These are phyloP conservation scores for Desmophyllum pertusum DNA, from an alignment of 92 coral and sea anemone genomes.

Conservation along the genomic window DNA sequence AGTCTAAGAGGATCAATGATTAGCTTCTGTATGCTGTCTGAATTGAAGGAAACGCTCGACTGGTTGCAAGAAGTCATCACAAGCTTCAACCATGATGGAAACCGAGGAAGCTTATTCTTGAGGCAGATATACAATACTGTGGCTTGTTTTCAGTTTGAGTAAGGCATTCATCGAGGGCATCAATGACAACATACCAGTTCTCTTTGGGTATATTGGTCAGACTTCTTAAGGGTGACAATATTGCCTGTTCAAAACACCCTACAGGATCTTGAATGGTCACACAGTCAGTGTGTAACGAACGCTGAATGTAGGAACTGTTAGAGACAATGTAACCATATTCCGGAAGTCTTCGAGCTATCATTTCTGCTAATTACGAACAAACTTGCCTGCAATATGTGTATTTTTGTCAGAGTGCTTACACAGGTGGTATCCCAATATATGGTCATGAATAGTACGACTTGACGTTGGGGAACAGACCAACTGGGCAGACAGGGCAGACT, in stretches of 20 bases:
- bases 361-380: conserved; percentile 87
- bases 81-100: conserved; percentile 86
- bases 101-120: conserved; percentile 41
- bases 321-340: conserved; percentile 55
- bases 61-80: conserved; percentile 76
- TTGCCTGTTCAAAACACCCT: conserved; percentile 77
- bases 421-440: conserved; percentile 82
- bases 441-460: conserved; percentile 67
- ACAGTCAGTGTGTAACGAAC: conserved; percentile 58
- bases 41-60: conserved; percentile 24
- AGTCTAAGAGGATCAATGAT: conserved; percentile 58
- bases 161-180: conserved; percentile 87
- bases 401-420: conserved; percentile 77
- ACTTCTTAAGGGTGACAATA: conserved; percentile 72
- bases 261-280: conserved; percentile 55
- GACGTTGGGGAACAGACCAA: conserved; percentile 79
- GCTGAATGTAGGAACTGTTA: conserved; percentile 55
- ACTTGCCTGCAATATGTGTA: conserved; percentile 73
- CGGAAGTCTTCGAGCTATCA: conserved; percentile 65
- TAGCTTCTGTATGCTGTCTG: conserved; percentile 38
- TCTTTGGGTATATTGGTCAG: conserved; percentile 32
- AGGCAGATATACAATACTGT: conserved; percentile 61
- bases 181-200: conserved; percentile 62
- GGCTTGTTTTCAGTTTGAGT: conserved; percentile 27
- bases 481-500: conserved; percentile 79